Conservation (phyloP, 2,113 vertebrate genomes). For the human region GRCh38 chr11:108048001-108048500, state of each 20-base stretch:
- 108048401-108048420: background rate
- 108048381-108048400: background rate
- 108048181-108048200: background rate
- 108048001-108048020: background rate
- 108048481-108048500: background rate
- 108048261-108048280: constrained; percentile 11
- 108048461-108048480: background rate
- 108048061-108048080: background rate
- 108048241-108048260: background rate
- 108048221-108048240: constrained; percentile 2
- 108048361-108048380: background rate
- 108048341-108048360: background rate
- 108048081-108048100: background rate
- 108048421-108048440: background rate
- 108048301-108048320: background rate
- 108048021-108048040: background rate
- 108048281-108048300: background rate
- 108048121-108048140: too few species aligned
- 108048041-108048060: background rate
- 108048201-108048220: background rate
- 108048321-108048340: background rate
- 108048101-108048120: background rate
- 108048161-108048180: background rate
- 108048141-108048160: constrained; percentile 8
- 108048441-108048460: background rate